Evolutionary conservation across 2,888 invertebrate genomes (phyloP).

Genomic region (Pandemis cinnamomeana): DNA sequence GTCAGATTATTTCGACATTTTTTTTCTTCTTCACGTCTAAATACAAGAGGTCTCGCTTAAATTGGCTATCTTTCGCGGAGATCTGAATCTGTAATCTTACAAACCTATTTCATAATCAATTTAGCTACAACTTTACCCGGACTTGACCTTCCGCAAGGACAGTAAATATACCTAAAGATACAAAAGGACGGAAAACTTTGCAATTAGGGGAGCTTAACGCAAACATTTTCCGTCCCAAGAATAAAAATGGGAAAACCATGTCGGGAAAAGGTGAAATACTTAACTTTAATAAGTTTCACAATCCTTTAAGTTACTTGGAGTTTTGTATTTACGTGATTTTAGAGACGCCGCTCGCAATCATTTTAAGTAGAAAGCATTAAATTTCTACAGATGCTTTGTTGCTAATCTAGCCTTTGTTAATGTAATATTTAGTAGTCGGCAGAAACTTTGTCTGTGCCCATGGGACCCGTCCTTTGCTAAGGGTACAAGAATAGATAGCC

Average conservation of each 20-base stretch:
- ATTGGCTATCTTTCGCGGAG: not conserved
- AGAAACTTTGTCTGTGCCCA: too few relatives aligned
- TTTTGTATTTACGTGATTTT: constrained; percentile 10
- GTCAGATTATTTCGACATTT: not conserved
- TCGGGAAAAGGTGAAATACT: constrained; percentile 19
- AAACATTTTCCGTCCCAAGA: constrained; percentile 14
- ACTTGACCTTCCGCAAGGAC: constrained; percentile 4
- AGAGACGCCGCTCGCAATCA: not conserved
- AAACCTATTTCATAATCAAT: constrained; percentile 13
- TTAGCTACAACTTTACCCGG: constrained; percentile 1
- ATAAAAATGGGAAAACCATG: constrained; percentile 26
- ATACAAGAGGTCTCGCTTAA: not conserved
- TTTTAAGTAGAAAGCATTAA: not conserved
- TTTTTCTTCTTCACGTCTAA: not conserved
- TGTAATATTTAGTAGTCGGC: too few relatives aligned
- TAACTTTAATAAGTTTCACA: constrained; percentile 21
- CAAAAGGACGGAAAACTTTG: constrained; percentile 23
- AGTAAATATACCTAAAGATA: constrained; percentile 9
- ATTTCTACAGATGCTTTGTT: not conserved
- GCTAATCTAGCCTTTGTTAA: not conserved
- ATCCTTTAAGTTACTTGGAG: constrained; percentile 24
- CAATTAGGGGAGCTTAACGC: constrained; percentile 23
- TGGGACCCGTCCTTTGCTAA: too few relatives aligned
- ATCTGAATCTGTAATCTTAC: not conserved
- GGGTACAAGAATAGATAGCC: too few relatives aligned